These are phyloP conservation scores for Simalia tracyae DNA, from an alignment of 2,797 vertebrate species.

Conservation along the genomic window DNA sequence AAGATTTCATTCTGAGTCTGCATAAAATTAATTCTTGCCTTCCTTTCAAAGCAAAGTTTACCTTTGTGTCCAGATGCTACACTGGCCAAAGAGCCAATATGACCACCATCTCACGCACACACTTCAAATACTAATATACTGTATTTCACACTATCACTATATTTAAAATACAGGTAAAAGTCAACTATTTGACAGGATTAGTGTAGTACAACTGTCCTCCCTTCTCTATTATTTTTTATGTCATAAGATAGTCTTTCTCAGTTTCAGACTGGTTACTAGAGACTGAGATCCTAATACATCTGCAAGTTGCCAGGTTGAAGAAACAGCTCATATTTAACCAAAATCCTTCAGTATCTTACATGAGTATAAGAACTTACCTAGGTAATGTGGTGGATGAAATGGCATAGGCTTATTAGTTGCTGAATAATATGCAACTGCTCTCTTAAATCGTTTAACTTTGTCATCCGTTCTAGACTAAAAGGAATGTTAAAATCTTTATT, in stretches of 20 bases:
- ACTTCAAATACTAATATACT: not conserved
- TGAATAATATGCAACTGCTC: slow-evolving; percentile 93
- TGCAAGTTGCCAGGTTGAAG: not conserved
- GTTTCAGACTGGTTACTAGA: not conserved
- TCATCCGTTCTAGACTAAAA: slow-evolving; percentile 92
- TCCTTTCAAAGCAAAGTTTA: not conserved
- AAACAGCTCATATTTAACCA: not conserved
- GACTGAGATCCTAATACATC: not conserved
- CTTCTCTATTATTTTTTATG: not conserved
- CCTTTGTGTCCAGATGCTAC: not conserved
- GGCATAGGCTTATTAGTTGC: slow-evolving; percentile 84
- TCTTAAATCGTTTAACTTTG: slow-evolving; percentile 93
- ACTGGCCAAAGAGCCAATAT: not conserved
- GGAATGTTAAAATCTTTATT: slow-evolving; percentile 58
- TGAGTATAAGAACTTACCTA: slow-evolving; percentile 77
- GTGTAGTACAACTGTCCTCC: not conserved
- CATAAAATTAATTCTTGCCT: not conserved
- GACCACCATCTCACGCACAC: not conserved
- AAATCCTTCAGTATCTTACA: not conserved
- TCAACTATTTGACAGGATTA: not conserved
- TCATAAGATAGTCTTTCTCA: not conserved
- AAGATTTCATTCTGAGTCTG: not conserved
- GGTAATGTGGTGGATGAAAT: slow-evolving; percentile 82
- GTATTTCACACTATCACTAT: not conserved
- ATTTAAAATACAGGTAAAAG: not conserved